Evolutionary conservation across 2,797 vertebrate species (phyloP).

Genomic region (Phylloscopus collybita): DNA sequence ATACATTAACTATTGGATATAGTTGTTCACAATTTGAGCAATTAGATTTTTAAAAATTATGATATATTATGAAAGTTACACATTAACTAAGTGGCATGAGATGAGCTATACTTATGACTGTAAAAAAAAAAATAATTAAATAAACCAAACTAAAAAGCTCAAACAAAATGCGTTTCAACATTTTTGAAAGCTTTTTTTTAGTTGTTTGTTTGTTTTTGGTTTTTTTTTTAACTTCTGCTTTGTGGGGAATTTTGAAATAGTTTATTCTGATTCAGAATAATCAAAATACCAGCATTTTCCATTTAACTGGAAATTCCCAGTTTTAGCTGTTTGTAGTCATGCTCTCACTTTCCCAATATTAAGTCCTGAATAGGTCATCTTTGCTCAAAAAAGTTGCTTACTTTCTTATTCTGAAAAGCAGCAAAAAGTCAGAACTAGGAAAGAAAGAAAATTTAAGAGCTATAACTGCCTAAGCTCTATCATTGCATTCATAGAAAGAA

Average conservation of each 20-base stretch:
- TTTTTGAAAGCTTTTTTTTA: not conserved
- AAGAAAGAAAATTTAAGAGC: not conserved
- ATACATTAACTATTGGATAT: not conserved
- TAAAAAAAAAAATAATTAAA: not conserved
- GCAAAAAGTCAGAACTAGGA: not conserved
- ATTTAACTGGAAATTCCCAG: conserved; percentile 55
- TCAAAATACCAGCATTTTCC: conserved; percentile 51
- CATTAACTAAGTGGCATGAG: not conserved
- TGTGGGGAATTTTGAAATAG: conserved; percentile 64
- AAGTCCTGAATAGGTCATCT: conserved; percentile 9
- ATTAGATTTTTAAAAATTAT: not conserved
- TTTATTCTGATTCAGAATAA: conserved; percentile 42
- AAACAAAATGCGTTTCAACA: conserved; percentile 11
- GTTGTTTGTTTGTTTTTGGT: not conserved
- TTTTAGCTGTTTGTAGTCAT: conserved; percentile 4
- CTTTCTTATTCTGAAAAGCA: not conserved
- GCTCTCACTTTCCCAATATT: conserved; percentile 28
- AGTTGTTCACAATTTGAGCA: not conserved
- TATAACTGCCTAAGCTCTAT: not conserved
- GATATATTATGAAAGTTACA: not conserved
- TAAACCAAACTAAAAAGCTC: not conserved
- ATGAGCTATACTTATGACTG: not conserved
- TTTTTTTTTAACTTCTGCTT: not conserved
- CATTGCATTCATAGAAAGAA: not conserved
- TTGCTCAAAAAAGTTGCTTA: not conserved